Base-by-base conservation (phyloP, 2,888 invertebrate species). In the Drosophila nr. medialis region DNA sequence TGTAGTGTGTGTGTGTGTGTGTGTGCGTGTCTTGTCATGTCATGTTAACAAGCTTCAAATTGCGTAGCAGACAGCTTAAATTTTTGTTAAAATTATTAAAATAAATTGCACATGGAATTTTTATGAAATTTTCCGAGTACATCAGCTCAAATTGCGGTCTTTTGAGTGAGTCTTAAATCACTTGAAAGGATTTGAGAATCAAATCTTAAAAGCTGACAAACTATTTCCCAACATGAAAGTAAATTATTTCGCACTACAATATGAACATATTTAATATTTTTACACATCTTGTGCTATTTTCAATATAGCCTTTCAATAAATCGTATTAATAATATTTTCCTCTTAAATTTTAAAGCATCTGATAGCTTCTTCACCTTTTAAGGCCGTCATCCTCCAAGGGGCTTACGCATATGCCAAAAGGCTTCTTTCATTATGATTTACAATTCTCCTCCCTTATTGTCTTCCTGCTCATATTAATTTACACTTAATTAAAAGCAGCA, bases 21-120 rank as follows among this genome's bases (percentile, higher is more conserved):
- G 21, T 58, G 65, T 64, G 27, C 68, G 67, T 65, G 68, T 63
- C 68, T 68, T 72, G 77, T 80, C 71, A 80, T 76, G 85, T 80
- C 86, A 80, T 87, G 86, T 85, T 87, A 75, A 83, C 84, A 81
- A 72, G 79, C 69, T 71, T 64, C 64, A 81, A 80, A 62, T 65
- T 69, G 32, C 56, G 64, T 18, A 67, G 62, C 48, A 64, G 59
- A 59, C 64, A 70, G 62, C 69, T 70, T 61, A 77, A 69, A 71
- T 58, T 83, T 64, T 78, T 62, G 45, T 49, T 38, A 13, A 55
- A 55, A 58, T 66, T 72, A 75, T 68, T 69, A 58, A 64, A 45
- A 65, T 74, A 68, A 75, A 64, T 64, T 73, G 62, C 58, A 11
- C 18, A 42, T 55, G 49, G 36, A 71, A 58, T 70, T 63, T 63